Base-by-base conservation (phyloP, 2,113 vertebrate species). In the Anseranas semipalmata region DNA sequence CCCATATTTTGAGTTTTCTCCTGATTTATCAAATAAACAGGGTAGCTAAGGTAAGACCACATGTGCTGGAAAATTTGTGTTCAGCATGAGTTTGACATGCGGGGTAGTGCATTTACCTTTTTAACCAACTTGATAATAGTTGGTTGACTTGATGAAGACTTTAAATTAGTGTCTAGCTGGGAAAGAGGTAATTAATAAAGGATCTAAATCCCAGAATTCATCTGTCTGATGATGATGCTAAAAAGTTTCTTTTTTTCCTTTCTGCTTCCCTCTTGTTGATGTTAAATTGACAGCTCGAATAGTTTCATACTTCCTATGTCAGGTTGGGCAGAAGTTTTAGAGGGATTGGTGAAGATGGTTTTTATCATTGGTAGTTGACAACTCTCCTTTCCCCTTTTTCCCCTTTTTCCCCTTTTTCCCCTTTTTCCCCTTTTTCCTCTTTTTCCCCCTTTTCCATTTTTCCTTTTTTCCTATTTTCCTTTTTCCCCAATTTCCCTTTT, bases 121-220 rank as follows among this genome's bases (percentile, higher is more conserved):
- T 74, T 65, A 41, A 41, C 62, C 41, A 30, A 41, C 62, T 41
- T 41, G 58, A 59, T 25, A 84, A 60, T 25, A 84, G 33, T 78
- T 82, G 30, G 72, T 33, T 85, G 25, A 65, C 73, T 76, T 85
- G 83, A 33, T 91, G 63, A 94, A 96, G 73, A 68, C 76, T 85
- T 78, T 70, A 82, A 60, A 63, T 95, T 89, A 82, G 11, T 87
- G 25, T 86, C 70, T 87, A 85, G 39, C 27, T 87, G 41, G 60
- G 39, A 82, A 89, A 66, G 21, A 33, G 14, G 28, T 96, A 33
- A 72, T 37, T 46, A 86, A 25, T 90, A 78, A 95, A 92, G 46
- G 59, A 37, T 50, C 48, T 50, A 12, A 75, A 89, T 79, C 63
- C 73, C 66, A 87, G n/a, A 96, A 72, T 89, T 95, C 65, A 87